Percentiles rank a stretch among this genome's conserved stretches.
These are phyloP conservation scores for Plagodis pulveraria DNA, from an alignment of 2,888 invertebrate species.

Conservation along the genomic window DNA sequence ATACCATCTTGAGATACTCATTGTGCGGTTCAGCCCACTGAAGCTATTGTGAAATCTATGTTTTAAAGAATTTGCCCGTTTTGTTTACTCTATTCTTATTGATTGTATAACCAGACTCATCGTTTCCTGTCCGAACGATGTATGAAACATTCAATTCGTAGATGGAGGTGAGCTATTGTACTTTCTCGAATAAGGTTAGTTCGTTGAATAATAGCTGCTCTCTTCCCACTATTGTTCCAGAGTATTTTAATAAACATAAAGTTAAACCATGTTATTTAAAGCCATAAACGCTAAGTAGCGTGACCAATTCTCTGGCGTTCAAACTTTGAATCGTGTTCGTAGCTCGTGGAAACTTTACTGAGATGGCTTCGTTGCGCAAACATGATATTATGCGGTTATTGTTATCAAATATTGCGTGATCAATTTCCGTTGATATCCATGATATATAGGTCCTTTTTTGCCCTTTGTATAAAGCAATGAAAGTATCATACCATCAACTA, in stretches of 20 bases:
- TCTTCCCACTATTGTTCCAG: constrained; percentile 42
- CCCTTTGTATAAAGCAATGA: not conserved
- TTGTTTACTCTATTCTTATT: constrained; percentile 48
- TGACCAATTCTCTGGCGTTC: constrained; percentile 42
- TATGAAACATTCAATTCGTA: constrained; percentile 2
- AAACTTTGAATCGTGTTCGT: constrained; percentile 23
- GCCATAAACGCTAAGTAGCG: constrained; percentile 59
- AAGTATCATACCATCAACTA: too few relatives aligned
- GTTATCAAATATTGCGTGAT: constrained; percentile 37
- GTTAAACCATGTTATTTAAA: constrained; percentile 50
- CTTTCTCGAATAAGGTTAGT: constrained; percentile 21
- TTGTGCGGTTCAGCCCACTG: constrained; percentile 52
- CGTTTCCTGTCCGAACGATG: constrained; percentile 23
- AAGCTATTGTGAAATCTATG: constrained; percentile 56
- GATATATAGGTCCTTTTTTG: constrained; percentile 1
- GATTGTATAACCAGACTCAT: constrained; percentile 41
- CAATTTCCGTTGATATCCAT: constrained; percentile 3
- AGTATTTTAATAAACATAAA: constrained; percentile 24
- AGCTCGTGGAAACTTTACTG: constrained; percentile 30
- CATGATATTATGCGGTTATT: constrained; percentile 38
- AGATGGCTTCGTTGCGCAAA: constrained; percentile 35
- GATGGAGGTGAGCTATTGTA: constrained; percentile 1
- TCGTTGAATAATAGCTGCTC: constrained; percentile 31
- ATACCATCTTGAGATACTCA: constrained; percentile 51
- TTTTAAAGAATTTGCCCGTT: constrained; percentile 54